phyloP scores from a whole-genome alignment of 2,888 invertebrate species.

The Busseola fusca region DNA sequence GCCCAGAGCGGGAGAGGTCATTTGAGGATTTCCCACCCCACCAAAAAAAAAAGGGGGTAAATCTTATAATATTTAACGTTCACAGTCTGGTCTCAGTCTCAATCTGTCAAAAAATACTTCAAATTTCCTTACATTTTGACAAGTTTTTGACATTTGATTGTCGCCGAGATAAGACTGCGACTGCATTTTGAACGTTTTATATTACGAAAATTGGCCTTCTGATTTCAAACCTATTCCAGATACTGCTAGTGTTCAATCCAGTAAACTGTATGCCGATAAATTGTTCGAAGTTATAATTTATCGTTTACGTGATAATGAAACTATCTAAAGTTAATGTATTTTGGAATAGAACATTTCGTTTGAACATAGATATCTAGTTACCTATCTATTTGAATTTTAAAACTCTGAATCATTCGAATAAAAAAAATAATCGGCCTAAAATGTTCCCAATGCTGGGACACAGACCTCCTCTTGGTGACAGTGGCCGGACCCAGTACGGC shows the following conservation, averaged over 20 bases:
- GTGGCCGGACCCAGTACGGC: background rate
- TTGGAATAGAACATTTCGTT: background rate
- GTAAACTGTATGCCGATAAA: slow-evolving; percentile 4
- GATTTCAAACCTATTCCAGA: slow-evolving; percentile 10
- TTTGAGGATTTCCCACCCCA: no score
- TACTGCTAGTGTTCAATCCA: background rate
- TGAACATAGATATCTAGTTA: background rate
- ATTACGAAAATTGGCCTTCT: no score
- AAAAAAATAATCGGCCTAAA: background rate
- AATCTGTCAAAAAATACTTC: no score
- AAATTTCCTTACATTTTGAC: no score
- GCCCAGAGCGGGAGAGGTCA: no score
- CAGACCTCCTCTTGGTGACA: background rate
- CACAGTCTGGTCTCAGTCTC: no score
- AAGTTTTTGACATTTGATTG: no score
- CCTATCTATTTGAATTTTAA: no score
- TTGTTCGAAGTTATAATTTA: slow-evolving; percentile 14
- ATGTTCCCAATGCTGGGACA: background rate
- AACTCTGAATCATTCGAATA: background rate
- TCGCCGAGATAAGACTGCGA: no score
- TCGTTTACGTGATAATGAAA: slow-evolving; percentile 5
- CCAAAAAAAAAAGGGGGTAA: no score
- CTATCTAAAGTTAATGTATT: background rate
- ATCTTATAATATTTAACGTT: no score
- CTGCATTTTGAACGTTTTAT: no score